phyloP scores from a whole-genome alignment of 2,797 vertebrate genomes.

The Helicolenus hilgendorfi region DNA sequence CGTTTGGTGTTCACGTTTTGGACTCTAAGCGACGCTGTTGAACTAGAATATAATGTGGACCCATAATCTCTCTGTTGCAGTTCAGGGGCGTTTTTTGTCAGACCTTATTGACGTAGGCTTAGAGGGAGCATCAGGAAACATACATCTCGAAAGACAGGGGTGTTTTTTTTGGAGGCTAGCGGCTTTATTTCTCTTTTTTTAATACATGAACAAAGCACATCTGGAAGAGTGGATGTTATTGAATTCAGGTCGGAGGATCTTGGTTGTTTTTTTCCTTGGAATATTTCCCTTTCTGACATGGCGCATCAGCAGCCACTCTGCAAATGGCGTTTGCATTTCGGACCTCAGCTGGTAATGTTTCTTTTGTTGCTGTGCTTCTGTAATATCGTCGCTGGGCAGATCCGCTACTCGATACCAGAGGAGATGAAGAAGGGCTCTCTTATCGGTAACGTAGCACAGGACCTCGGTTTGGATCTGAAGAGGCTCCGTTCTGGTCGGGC shows the following conservation, averaged over 20 bases:
- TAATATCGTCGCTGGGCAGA: constrained; percentile 32
- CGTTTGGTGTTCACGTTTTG: not conserved
- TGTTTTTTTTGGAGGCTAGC: rapidly evolving
- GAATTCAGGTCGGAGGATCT: not conserved
- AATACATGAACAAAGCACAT: not conserved
- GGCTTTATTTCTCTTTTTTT: not conserved
- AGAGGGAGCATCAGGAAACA: not conserved
- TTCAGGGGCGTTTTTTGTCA: not conserved
- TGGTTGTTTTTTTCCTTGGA: not conserved
- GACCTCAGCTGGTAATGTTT: not conserved
- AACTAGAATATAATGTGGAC: not conserved
- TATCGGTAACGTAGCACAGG: constrained; percentile 76
- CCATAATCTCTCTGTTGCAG: not conserved
- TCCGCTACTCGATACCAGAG: constrained; percentile 80
- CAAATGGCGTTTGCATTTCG: constrained; percentile 15
- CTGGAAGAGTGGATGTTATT: not conserved
- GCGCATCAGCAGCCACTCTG: not conserved
- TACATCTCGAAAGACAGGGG: too few relatives aligned
- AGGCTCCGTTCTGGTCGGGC: constrained; percentile 76
- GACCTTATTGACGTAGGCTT: not conserved
- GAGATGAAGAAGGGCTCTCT: constrained; percentile 80
- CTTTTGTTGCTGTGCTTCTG: not conserved
- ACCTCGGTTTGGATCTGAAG: constrained; percentile 75
- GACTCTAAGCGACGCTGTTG: constrained; percentile 62
- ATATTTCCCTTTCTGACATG: not conserved